Percentiles rank a stretch among this genome's conserved stretches.
phyloP scores from a whole-genome alignment of 2,888 invertebrate genomes.

The Aphidius colemani region DNA sequence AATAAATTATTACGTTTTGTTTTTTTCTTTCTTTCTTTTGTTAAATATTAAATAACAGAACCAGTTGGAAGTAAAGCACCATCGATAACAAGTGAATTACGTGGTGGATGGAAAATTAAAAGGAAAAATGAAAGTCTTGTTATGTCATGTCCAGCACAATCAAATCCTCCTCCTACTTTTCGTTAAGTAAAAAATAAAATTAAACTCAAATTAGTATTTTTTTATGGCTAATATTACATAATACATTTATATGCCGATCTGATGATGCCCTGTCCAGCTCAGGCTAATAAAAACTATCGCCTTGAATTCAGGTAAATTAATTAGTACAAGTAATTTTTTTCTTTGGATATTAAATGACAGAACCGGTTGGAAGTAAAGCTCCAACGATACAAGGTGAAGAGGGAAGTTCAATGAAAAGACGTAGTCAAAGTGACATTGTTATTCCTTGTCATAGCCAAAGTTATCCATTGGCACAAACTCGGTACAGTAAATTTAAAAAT shows the following conservation, averaged over 20 bases:
- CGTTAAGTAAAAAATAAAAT: slow-evolving; percentile 62
- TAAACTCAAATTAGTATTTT: too few species aligned
- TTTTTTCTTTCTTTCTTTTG: too few species aligned
- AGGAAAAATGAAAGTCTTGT: slow-evolving; percentile 61
- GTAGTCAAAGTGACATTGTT: slow-evolving; percentile 60
- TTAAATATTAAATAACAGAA: slow-evolving; percentile 56
- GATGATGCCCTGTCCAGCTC: slow-evolving; percentile 73
- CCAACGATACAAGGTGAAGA: slow-evolving; percentile 64
- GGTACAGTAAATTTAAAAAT: too few species aligned
- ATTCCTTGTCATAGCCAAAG: slow-evolving; percentile 70
- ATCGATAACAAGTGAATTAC: slow-evolving; percentile 58
- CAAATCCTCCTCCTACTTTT: slow-evolving; percentile 72
- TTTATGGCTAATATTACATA: not conserved
- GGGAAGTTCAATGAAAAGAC: slow-evolving; percentile 60
- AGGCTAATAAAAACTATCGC: slow-evolving; percentile 71
- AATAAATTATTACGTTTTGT: too few species aligned
- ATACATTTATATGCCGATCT: slow-evolving; percentile 51
- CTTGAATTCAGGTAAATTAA: too few species aligned
- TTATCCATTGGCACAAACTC: slow-evolving; percentile 62
- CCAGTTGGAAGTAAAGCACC: slow-evolving; percentile 68
- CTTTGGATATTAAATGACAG: slow-evolving; percentile 47
- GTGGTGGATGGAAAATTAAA: slow-evolving; percentile 35
- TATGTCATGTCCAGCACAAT: slow-evolving; percentile 69
- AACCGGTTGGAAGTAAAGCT: slow-evolving; percentile 64
- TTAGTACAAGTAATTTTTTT: slow-evolving; percentile 13